Percentiles rank a stretch among this genome's conserved stretches.
Evolutionary conservation across 2,113 vertebrate genomes (phyloP).

Genomic region (Platysternon megacephalum): DNA sequence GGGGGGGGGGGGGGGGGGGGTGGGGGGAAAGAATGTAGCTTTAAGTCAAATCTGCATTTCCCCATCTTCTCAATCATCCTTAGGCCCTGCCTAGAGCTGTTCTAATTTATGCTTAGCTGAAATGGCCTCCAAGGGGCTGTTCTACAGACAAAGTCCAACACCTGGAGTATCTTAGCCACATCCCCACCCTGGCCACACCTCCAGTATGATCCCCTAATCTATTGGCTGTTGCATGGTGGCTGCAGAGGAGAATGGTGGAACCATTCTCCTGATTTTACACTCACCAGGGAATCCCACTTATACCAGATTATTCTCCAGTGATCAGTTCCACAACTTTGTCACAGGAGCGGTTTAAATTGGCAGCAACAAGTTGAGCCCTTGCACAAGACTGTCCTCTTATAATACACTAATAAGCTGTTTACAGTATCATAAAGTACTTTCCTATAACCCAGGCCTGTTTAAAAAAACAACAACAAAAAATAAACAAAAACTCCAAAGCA

Average conservation of each 20-base stretch:
- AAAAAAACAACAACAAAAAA: neutral
- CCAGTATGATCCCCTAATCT: neutral
- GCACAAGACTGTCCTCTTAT: neutral
- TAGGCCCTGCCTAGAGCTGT: neutral
- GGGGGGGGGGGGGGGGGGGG: neutral
- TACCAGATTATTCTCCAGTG: neutral
- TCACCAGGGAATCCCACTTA: neutral
- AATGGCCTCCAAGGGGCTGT: neutral
- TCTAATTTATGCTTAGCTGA: neutral
- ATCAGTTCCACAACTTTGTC: neutral
- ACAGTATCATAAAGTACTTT: neutral
- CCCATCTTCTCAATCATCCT: neutral
- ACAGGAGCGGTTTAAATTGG: neutral
- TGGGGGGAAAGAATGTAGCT: neutral
- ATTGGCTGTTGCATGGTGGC: neutral
- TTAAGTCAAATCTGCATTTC: neutral
- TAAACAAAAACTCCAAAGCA: neutral
- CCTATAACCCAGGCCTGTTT: neutral
- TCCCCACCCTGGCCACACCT: neutral
- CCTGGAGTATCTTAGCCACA: neutral
- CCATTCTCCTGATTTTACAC: neutral
- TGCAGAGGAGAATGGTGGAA: neutral
- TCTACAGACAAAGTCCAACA: neutral
- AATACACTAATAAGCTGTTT: neutral
- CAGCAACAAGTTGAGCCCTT: neutral